Conservation (phyloP, 2,797 vertebrate genomes). For the Acanthopagrus latus region DNA sequence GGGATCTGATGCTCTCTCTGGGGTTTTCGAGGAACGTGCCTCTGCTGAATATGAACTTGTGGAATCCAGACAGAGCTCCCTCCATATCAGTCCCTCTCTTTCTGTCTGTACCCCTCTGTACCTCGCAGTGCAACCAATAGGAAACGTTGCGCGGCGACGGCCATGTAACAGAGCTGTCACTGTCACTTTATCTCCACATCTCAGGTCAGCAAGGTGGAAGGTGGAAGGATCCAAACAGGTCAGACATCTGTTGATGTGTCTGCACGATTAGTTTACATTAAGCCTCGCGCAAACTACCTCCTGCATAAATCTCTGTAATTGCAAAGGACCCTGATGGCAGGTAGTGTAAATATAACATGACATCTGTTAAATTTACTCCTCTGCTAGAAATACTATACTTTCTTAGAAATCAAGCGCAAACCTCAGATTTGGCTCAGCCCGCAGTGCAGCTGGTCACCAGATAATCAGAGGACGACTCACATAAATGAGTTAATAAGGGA, state of each 20-base stretch:
- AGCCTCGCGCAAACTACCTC: conserved; percentile 14
- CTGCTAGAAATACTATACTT: conserved; percentile 41
- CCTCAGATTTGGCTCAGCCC: conserved; percentile 19
- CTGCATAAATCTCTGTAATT: conserved; percentile 50
- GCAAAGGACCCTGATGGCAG: conserved; percentile 22
- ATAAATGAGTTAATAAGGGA: not conserved
- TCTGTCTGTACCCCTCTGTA: conserved; percentile 19
- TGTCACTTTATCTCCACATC: conserved; percentile 38
- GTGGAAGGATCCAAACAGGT: conserved; percentile 22
- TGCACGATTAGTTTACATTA: conserved; percentile 18
- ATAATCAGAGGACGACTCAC: not conserved
- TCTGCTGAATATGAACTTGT: conserved; percentile 12
- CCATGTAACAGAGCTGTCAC: conserved; percentile 32
- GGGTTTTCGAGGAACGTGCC: conserved; percentile 40
- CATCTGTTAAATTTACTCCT: conserved; percentile 42
- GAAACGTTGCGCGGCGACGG: not conserved
- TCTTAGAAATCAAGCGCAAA: conserved; percentile 47
- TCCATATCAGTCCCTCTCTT: not conserved
- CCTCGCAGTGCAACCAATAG: conserved; percentile 8
- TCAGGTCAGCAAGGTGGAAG: conserved; percentile 40
- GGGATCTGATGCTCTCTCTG: conserved; percentile 33
- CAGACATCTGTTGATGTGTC: conserved; percentile 48
- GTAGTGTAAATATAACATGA: conserved; percentile 52
- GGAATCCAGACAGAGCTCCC: conserved; percentile 27
- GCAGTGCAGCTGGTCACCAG: not conserved